Base-by-base conservation (phyloP, 2,888 invertebrate species). In the Cephus rjabovi region DNA sequence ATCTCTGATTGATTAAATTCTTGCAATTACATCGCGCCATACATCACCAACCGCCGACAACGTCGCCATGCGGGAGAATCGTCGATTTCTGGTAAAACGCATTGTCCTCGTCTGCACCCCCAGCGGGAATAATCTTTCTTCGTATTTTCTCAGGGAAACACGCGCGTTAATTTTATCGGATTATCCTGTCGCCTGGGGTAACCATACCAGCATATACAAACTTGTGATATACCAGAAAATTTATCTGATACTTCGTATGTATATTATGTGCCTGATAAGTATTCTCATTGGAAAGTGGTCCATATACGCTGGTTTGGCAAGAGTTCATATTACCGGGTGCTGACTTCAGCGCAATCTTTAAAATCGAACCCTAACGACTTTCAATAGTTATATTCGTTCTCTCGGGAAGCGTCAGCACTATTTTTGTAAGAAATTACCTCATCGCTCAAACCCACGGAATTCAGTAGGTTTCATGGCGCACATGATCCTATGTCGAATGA, bases 1-100 rank as follows among this genome's bases (percentile, higher is more conserved):
- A 87, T 88, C 85, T 86, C 87, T 90, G 89, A 90, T 90, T 90
- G 90, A 90, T 90, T 90, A 89, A 90, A 90, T 89, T 90, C 87
- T 83, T 86, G 88, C 89, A 89, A 89, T 90, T 90, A 90, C 89
- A 87, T 86, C 87, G 85, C 83, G 84, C 86, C 87, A 86, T 89
- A 88, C 87, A 89, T 88, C 87, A 88, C 86, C 69, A 69, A 74
- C 78, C 79, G 79, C 77, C 56, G 23, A 56, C 56, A 56, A 56
- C 23, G 56, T 23, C 56, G 56, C 56, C 56, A 56, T 56, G 56
- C 56, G 56, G 56, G 56, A 56, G 56, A 56, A 56, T 56, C 56
- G 56, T 56, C 56, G 23, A 56, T 56, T 56, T 56, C 56, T 23
- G 56, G 23, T 56, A 23, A 56, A 56, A 56, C 56, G 56, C 56